Evolutionary conservation across 1,140 invertebrate species (phyloP), one percentile per base, ranked within the genome.

Genomic region (Drosophila lowei): DNA sequence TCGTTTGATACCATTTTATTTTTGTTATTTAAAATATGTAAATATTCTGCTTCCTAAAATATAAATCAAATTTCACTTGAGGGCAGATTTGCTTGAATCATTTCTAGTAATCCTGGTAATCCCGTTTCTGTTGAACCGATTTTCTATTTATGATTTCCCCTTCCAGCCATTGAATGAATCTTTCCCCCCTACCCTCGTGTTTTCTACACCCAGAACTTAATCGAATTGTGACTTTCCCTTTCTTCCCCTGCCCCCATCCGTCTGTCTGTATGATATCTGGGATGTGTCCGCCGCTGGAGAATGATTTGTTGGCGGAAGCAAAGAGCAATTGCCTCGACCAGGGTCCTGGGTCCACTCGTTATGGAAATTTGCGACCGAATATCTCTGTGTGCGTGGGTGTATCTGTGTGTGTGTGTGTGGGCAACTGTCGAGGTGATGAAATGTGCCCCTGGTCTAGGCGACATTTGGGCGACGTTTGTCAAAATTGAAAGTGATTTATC

Each of bases 401-500:
- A 28, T 42, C 30, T 47, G 46, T 50, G 58, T 30, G 38, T 41
- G 15, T 16, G 50, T 43, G 67, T 49, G 53, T 60, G 34, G 34
- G 9, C 9, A 38, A 11, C 34, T 11, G 34, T 44, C 76, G 59
- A 41, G 43, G 65, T 71, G 80, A 76, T 72, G 80, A 84, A 85
- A 84, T 85, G 76, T 72, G 59, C 66, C 23, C 38, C 61, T 46
- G 41, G 44, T 42, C 66, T 72, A 72, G 55, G 72, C 61, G 73
- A 77, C 77, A 86, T 77, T 85, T 85, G 80, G 75, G 34, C 3
- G 77, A 85, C 77, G 81, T 85, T 86, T 86, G 80, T 86, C 81
- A 86, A 80, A 85, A 85, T 86, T 86, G 77, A 85, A 85, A 80
- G 67, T 85, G 81, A 85, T 85, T 85, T 85, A 85, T 85, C 80